Conservation (phyloP, 2,797 vertebrate species). For the Vireo griseus region DNA sequence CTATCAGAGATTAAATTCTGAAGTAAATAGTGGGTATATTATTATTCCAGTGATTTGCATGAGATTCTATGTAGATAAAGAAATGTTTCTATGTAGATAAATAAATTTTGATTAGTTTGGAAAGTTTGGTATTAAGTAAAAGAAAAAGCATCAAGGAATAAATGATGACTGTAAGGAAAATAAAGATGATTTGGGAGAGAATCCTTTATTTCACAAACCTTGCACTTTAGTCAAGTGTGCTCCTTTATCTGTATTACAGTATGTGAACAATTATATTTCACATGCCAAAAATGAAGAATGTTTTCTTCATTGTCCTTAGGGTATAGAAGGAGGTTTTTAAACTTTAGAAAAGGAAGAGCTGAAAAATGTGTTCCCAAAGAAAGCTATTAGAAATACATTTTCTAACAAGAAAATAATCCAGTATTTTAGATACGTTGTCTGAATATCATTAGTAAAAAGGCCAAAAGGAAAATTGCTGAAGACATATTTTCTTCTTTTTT, state of each 20-base stretch:
- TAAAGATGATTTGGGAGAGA: not conserved
- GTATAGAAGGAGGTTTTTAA: not conserved
- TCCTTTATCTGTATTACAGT: not conserved
- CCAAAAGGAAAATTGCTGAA: not conserved
- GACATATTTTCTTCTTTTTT: not conserved
- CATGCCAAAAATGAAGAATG: not conserved
- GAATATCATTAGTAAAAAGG: not conserved
- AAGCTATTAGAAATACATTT: not conserved
- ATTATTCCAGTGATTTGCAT: not conserved
- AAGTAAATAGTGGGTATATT: not conserved
- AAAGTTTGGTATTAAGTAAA: not conserved
- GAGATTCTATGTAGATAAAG: not conserved
- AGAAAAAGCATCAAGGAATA: not conserved
- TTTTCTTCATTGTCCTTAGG: not conserved
- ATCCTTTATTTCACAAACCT: not conserved
- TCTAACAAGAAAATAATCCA: not conserved
- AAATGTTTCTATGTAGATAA: not conserved
- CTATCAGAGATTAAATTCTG: not conserved
- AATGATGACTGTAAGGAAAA: not conserved
- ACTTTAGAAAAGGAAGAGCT: not conserved
- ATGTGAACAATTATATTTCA: not conserved
- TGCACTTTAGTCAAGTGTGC: not conserved
- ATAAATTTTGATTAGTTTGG: not conserved
- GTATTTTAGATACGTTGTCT: not conserved
- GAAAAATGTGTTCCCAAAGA: not conserved